A percentile compares a stretch with the other conserved stretches of the same genome.
Evolutionary conservation across 2,888 invertebrate genomes (phyloP).

Genomic region (Teleogryllus oceanicus): DNA sequence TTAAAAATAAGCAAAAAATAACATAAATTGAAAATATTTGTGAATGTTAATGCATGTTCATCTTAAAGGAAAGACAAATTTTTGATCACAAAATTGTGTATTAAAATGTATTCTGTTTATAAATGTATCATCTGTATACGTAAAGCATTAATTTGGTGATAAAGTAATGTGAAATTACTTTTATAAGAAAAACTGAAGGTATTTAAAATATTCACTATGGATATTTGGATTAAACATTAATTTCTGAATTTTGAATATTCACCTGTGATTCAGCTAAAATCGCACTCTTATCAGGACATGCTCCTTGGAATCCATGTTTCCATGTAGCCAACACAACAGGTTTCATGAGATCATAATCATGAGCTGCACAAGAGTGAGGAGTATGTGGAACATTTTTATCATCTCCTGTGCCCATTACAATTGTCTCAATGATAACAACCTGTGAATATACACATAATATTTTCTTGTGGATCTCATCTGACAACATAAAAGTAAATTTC

Average conservation of each 20-base stretch:
- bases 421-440: slow-evolving; percentile 89
- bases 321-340: slow-evolving; percentile 90
- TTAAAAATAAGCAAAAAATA: too few species aligned
- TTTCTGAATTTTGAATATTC: background rate
- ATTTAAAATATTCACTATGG: too few species aligned
- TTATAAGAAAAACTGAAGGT: too few species aligned
- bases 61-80: too few species aligned
- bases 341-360: slow-evolving; percentile 90
- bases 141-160: too few species aligned
- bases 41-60: too few species aligned
- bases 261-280: slow-evolving; percentile 84
- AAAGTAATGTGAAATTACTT: too few species aligned
- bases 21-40: too few species aligned
- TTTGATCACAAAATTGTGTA: too few species aligned
- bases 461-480: background rate
- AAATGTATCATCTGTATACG: too few species aligned
- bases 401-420: slow-evolving; percentile 77
- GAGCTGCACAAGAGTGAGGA: slow-evolving; percentile 77
- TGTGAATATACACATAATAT: slow-evolving; percentile 44
- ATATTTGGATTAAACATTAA: background rate
- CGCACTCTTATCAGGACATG: slow-evolving; percentile 88
- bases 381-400: slow-evolving; percentile 62
- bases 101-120: too few species aligned
- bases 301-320: slow-evolving; percentile 87
- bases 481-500: background rate